Evolutionary conservation across 1,140 invertebrate genomes (phyloP), one percentile per base, ranked within the genome.

Genomic region (Bombus ignitus): DNA sequence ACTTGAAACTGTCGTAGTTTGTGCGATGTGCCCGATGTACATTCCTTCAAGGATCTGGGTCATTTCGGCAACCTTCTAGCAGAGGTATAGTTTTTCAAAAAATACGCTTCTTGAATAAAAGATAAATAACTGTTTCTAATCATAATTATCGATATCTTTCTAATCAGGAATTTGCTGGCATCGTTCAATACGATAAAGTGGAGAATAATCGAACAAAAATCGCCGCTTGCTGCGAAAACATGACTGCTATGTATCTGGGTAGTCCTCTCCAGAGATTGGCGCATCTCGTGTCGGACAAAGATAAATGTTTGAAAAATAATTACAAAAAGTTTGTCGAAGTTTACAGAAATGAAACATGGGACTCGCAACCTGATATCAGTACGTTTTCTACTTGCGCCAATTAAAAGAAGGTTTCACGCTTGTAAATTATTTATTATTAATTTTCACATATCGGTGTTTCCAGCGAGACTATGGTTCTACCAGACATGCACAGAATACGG

Each of bases 401-500:
- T 9, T n/a, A 13, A 62, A n/a, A n/a, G 0, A n/a, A 42, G 1
- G 15, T 70, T 12, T 25, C 9, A 3, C 25, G 10, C 4, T 6
- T n/a, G 25, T 5, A 5, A 72, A 72, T 72, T 72, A 42, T 25
- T 28, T 13, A 13, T 32, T 37, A 18, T 2, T 35, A n/a, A n/a
- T 25, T 18, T 28, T 68, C 39, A 57, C 32, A 44, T 74, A 5
- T 62, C n/a, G 2, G 15, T 70, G 3, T 37, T 90, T 93, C 78
- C 90, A 96, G 97, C 93, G 82, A 96, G 97, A 15, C 96, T 97
- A 70, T 98, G 98, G 98, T 96, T 95, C 42, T 98, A 97, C 90
- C 98, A 98, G 94, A 98, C 97, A 0, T 98, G 98, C 94, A 97
- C 97, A 25, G 98, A 98, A 94, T 98, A 97, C 91, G 98, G 97